Conservation (phyloP, 2,797 vertebrate genomes). For the Molossus molossus region DNA sequence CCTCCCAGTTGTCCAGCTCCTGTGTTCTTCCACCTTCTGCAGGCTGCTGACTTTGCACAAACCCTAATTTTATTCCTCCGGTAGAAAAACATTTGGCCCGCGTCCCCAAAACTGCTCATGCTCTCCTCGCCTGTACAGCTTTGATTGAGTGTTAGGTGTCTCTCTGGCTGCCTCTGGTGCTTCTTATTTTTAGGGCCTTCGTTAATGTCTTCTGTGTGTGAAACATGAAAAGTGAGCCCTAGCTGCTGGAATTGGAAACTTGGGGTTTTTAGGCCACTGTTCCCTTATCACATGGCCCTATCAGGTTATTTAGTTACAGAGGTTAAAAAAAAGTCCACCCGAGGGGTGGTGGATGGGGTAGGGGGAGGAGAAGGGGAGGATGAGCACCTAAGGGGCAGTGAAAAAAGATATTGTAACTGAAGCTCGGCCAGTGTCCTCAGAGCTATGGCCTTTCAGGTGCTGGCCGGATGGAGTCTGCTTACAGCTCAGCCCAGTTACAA, state of each 20-base stretch:
- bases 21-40: background rate
- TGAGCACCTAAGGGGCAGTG: conserved; percentile 6
- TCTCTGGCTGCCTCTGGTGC: conserved; percentile 75
- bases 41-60: background rate
- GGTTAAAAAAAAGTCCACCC: conserved; percentile 63
- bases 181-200: conserved; percentile 89
- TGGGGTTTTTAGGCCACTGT: conserved; percentile 78
- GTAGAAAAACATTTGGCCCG: conserved; percentile 46
- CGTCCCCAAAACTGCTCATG: conserved; percentile 66
- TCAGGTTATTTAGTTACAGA: conserved; percentile 81
- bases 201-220: conserved; percentile 86
- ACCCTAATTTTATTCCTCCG: background rate
- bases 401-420: conserved; percentile 80
- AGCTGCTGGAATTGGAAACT: conserved; percentile 80
- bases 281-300: conserved; percentile 66
- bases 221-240: conserved; percentile 84
- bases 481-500: conserved; percentile 7
- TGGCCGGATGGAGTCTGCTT: conserved; percentile 72
- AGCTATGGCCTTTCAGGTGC: conserved; percentile 71
- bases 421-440: background rate
- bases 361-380: background rate
- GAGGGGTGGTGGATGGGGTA: background rate
- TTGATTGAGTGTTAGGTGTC: conserved; percentile 88
- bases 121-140: conserved; percentile 71
- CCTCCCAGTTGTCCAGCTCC: background rate